Percentiles rank a stretch among this genome's conserved stretches.
These are phyloP conservation scores for Bos indicus DNA, from an alignment of 2,113 vertebrate species.

Conservation along the genomic window DNA sequence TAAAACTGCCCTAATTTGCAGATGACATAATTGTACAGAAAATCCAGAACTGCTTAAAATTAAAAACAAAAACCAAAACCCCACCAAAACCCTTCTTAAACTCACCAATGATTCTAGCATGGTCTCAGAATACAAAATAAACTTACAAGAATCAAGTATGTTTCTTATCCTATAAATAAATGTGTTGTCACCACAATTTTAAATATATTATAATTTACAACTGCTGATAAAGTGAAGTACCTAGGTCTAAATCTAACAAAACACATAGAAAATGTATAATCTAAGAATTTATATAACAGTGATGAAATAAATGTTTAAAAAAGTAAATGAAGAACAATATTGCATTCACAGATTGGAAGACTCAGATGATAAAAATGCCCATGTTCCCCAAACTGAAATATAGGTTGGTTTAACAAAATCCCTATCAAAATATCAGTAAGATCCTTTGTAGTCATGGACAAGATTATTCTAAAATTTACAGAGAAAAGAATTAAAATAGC, in stretches of 20 bases:
- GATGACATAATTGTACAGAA: background rate
- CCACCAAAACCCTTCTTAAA: background rate
- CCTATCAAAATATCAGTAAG: background rate
- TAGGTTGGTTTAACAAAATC: background rate
- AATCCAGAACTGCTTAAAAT: background rate
- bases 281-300: background rate
- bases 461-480: background rate
- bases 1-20: background rate
- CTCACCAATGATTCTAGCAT: background rate
- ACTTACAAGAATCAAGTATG: background rate
- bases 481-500: background rate
- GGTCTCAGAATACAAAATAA: background rate
- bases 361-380: background rate
- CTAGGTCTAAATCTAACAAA: background rate
- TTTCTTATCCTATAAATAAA: background rate
- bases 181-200: background rate
- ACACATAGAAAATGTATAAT: background rate
- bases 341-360: background rate
- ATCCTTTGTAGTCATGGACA: background rate
- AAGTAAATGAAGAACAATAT: background rate
- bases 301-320: background rate
- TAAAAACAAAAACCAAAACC: background rate
- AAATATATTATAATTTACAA: background rate
- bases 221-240: background rate
- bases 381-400: background rate